Percentiles rank a stretch among this genome's conserved stretches.
Evolutionary conservation across 2,797 vertebrate species (phyloP).

Genomic region (Karalla daura): DNA sequence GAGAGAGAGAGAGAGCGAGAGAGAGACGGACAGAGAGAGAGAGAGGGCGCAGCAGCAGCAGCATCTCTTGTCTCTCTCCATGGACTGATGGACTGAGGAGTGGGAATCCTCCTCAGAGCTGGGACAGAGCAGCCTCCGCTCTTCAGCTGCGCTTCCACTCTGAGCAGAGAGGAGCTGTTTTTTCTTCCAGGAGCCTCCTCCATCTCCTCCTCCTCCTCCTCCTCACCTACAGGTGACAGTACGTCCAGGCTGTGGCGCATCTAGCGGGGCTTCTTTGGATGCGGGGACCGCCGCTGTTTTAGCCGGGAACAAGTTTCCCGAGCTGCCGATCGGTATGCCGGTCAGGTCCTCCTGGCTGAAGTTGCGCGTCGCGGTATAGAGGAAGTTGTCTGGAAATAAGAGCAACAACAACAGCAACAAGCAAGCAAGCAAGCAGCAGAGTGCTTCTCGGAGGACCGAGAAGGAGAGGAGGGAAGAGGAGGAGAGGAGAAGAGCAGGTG

Average conservation of each 20-base stretch:
- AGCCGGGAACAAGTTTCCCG: constrained; percentile 59
- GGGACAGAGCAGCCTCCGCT: too few species aligned
- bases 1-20: constrained; percentile 7
- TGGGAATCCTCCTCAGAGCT: constrained; percentile 36
- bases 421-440: too few species aligned
- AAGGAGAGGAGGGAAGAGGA: constrained; percentile 16
- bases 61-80: constrained; percentile 26
- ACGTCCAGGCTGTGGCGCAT: too few species aligned
- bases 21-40: constrained; percentile 7
- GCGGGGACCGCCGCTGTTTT: constrained; percentile 30
- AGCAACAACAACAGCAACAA: constrained; percentile 19
- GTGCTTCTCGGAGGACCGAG: constrained; percentile 41
- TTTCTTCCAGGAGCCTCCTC: constrained; percentile 14
- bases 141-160: constrained; percentile 48
- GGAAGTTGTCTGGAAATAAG: constrained; percentile 62
- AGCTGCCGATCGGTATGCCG: constrained; percentile 36
- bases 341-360: constrained; percentile 50
- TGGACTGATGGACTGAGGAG: constrained; percentile 28
- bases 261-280: too few species aligned
- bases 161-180: not conserved
- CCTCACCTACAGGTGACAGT: constrained; percentile 74
- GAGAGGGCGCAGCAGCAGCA: constrained; percentile 29
- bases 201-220: too few species aligned
- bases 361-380: constrained; percentile 42
- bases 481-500: constrained; percentile 17